phyloP scores from a whole-genome alignment of 2,797 vertebrate species.

The Gymnoscopelus braueri region DNA sequence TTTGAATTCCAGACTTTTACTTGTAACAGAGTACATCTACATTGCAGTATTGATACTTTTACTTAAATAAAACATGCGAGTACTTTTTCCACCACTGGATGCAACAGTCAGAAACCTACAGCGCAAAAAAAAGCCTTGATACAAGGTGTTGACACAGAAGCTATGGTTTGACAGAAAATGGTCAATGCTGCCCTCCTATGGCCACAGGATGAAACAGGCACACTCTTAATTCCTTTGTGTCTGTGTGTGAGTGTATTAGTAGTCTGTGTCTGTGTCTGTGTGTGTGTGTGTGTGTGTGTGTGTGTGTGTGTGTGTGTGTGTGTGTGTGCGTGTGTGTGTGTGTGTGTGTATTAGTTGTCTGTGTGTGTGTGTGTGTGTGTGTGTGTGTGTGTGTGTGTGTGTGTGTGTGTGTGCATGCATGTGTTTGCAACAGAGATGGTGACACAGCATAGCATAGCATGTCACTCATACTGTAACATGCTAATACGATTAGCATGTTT shows the following conservation, averaged over 20 bases:
- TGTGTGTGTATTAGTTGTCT: background rate
- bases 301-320: too few species aligned
- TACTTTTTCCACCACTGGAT: too few species aligned
- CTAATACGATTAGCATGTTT: background rate
- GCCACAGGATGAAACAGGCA: conserved; percentile 13
- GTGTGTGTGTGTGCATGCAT: background rate
- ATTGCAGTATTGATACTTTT: too few species aligned
- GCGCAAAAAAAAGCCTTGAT: too few species aligned
- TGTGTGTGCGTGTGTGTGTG: background rate
- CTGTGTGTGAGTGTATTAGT: background rate
- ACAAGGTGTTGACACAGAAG: too few species aligned
- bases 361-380: background rate
- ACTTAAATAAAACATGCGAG: too few species aligned
- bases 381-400: background rate
- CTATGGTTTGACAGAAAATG: background rate
- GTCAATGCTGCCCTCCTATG: conserved; percentile 67
- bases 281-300: too few species aligned
- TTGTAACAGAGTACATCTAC: too few species aligned
- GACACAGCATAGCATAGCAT: background rate
- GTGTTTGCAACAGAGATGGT: background rate
- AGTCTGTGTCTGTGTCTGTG: too few species aligned
- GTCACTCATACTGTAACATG: background rate
- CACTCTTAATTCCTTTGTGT: background rate
- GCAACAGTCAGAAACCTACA: too few species aligned
- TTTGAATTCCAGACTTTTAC: too few species aligned